Evolutionary conservation across 2,888 invertebrate genomes (phyloP).

Genomic region (Cantharis flavilabris): DNA sequence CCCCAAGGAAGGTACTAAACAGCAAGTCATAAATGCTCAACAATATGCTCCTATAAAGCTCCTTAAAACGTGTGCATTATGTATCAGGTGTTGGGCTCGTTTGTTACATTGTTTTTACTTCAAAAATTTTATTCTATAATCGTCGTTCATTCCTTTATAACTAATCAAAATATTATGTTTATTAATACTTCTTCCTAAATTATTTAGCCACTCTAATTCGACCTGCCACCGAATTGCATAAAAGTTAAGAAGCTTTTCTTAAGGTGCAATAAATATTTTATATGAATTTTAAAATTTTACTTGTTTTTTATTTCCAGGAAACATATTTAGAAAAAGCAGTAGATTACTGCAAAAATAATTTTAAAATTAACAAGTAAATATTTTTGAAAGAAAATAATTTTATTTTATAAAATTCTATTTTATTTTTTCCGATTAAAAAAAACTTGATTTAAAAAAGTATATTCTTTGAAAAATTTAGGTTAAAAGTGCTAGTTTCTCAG

Average conservation of each 20-base stretch:
- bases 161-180: neutral
- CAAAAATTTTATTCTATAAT: slow-evolving; percentile 21
- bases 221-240: neutral
- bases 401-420: no score
- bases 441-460: neutral
- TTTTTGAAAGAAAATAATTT: neutral
- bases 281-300: neutral
- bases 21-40: slow-evolving; percentile 43
- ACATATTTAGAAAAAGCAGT: neutral
- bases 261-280: neutral
- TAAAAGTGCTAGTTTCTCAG: neutral
- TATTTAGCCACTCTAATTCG: neutral
- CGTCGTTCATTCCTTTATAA: neutral
- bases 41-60: slow-evolving; percentile 42
- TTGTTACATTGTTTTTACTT: slow-evolving; percentile 33
- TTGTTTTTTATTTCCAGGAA: neutral
- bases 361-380: neutral
- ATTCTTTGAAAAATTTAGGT: neutral
- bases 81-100: slow-evolving; percentile 35
- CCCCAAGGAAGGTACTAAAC: slow-evolving; percentile 42
- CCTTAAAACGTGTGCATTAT: slow-evolving; percentile 42
- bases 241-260: neutral
- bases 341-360: neutral
- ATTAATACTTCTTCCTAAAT: neutral
- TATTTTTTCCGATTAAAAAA: neutral